phyloP scores from a whole-genome alignment of 2,888 invertebrate species.

The Hydroisotoma schaefferi region DNA sequence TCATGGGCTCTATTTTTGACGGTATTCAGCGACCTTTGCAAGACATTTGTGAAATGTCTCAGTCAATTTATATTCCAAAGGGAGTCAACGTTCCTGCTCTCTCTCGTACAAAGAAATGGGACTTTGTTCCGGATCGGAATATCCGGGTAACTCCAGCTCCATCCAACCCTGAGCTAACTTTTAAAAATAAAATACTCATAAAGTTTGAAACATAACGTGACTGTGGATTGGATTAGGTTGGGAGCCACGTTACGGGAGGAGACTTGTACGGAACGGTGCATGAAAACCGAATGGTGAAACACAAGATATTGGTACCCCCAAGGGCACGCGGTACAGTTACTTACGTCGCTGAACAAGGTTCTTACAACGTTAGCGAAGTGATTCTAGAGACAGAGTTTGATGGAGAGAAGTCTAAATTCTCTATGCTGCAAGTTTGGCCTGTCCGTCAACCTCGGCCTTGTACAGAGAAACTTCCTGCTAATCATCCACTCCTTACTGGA shows the following conservation, averaged over 20 bases:
- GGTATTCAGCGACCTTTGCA: constrained; percentile 98
- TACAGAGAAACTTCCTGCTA: constrained; percentile 96
- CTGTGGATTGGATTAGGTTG: constrained; percentile 53
- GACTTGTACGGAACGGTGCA: constrained; percentile 94
- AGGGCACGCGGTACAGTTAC: constrained; percentile 94
- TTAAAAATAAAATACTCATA: neutral
- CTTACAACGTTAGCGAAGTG: constrained; percentile 90
- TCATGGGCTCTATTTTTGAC: constrained; percentile 97
- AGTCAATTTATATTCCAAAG: constrained; percentile 99
- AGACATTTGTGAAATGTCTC: constrained; percentile 88
- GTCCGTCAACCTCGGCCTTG: constrained; percentile 95
- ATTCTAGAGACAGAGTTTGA: constrained; percentile 98
- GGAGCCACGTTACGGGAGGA: constrained; percentile 98
- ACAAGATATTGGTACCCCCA: constrained; percentile 92
- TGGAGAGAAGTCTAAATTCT: constrained; percentile 84
- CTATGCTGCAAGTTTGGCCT: constrained; percentile 99
- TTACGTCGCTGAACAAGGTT: constrained; percentile 88
- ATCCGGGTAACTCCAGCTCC: constrained; percentile 65
- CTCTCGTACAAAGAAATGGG: constrained; percentile 78
- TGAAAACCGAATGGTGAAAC: constrained; percentile 96
- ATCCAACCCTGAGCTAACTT: no score
- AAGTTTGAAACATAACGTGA: neutral
- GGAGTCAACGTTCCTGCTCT: constrained; percentile 94
- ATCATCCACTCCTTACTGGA: constrained; percentile 95
- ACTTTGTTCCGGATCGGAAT: constrained; percentile 74